phyloP scores from a whole-genome alignment of 2,113 vertebrate species.

The Grammomys surdaster region DNA sequence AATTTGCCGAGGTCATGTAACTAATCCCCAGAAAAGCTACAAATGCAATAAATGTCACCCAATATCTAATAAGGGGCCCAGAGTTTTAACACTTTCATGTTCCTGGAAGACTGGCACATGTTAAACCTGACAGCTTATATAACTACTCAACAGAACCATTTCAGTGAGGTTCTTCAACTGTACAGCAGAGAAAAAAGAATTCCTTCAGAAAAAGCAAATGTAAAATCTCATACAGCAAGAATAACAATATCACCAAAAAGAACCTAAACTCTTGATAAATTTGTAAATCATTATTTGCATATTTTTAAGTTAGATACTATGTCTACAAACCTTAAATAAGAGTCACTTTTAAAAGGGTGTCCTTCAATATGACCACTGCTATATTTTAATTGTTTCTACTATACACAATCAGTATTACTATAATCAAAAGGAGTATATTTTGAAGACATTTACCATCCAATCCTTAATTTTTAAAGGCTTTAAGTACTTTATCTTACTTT shows the following conservation, averaged over 20 bases:
- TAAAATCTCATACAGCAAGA: constrained; percentile 36
- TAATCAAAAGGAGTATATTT: constrained; percentile 44
- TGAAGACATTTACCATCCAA: neutral
- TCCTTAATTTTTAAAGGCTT: constrained; percentile 32
- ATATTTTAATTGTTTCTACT: constrained; percentile 24
- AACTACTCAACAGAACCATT: constrained; percentile 23
- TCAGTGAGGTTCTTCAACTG: neutral
- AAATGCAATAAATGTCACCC: constrained; percentile 42
- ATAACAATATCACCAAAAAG: constrained; percentile 44
- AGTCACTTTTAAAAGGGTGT: constrained; percentile 5
- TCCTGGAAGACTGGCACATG: constrained; percentile 24
- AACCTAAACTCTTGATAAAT: constrained; percentile 3
- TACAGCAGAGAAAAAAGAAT: neutral
- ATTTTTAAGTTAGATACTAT: constrained; percentile 42
- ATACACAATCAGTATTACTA: neutral
- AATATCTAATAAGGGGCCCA: neutral
- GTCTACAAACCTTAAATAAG: constrained; percentile 30
- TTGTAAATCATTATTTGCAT: constrained; percentile 28
- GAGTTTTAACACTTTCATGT: neutral
- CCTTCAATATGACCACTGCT: constrained; percentile 14
- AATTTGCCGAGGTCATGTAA: constrained; percentile 1
- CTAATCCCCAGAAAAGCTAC: constrained; percentile 43
- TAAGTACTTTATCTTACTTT: constrained; percentile 12
- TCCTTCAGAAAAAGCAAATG: constrained; percentile 50
- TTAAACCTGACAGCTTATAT: neutral